Conservation (phyloP, 2,113 vertebrate genomes). For the Callocephalon fimbriatum region DNA sequence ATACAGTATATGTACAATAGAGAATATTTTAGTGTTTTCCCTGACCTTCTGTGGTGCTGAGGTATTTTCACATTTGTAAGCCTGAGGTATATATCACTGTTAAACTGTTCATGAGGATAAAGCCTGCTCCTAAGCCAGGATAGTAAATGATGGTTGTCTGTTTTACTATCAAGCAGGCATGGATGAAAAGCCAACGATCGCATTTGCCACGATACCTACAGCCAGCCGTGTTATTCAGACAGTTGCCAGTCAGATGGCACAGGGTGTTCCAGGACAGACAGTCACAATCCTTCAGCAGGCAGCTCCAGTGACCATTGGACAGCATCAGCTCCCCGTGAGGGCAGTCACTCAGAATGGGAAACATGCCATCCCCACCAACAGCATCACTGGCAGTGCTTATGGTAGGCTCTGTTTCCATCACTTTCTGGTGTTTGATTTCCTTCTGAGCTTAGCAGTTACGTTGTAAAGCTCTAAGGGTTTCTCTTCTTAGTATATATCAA, state of each 20-base stretch:
- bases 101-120: background rate
- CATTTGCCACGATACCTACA: conserved; percentile 78
- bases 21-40: background rate
- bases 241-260: conserved; percentile 83
- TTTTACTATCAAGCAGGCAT: conserved; percentile 55
- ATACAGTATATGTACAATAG: background rate
- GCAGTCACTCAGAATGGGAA: conserved; percentile 94
- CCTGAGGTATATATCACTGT: background rate
- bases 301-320: conserved; percentile 78
- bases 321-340: conserved; percentile 91
- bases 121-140: background rate
- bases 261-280: conserved; percentile 82
- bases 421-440: background rate
- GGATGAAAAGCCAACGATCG: conserved; percentile 83
- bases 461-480: background rate
- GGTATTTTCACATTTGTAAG: background rate
- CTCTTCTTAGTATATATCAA: background rate
- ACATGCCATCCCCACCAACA: conserved; percentile 83
- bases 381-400: conserved; percentile 81
- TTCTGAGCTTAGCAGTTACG: background rate
- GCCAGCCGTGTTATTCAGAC: conserved; percentile 92
- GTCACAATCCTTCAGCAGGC: conserved; percentile 87
- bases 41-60: background rate
- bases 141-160: background rate
- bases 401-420: conserved; percentile 71